A percentile compares a stretch with the other conserved stretches of the same genome.
Evolutionary conservation across 2,113 vertebrate genomes (phyloP).

Genomic region (Mirza zaza): DNA sequence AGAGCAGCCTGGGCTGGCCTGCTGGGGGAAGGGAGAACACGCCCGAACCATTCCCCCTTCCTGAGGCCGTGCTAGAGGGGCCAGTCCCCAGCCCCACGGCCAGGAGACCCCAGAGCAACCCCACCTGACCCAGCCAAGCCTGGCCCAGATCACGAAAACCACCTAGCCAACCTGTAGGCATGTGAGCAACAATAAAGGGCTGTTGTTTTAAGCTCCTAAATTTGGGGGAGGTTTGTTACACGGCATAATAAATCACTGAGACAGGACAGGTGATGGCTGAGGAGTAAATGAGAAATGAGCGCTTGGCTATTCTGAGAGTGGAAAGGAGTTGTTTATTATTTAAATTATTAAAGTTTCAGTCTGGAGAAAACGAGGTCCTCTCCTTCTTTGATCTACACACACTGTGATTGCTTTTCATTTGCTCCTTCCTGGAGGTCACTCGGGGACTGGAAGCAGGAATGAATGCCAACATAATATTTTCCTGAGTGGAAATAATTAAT

Average conservation of each 20-base stretch:
- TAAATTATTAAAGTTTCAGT: background rate
- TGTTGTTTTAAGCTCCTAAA: background rate
- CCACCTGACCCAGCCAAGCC: background rate
- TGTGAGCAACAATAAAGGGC: background rate
- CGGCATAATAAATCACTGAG: background rate
- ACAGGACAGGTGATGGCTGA: background rate
- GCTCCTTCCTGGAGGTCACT: constrained; percentile 42
- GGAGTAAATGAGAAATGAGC: background rate
- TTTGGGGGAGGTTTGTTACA: background rate
- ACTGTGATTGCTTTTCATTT: background rate
- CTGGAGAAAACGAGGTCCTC: background rate
- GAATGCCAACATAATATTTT: constrained; percentile 46
- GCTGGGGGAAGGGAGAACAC: background rate
- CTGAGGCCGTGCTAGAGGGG: too few relatives aligned
- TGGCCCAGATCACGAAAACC: background rate
- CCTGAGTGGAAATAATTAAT: constrained; percentile 78
- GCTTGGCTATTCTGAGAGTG: background rate
- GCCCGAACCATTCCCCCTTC: background rate
- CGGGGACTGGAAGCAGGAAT: constrained; percentile 38
- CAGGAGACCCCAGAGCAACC: background rate
- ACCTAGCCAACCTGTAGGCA: background rate
- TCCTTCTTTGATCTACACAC: background rate
- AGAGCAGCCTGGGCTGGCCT: background rate
- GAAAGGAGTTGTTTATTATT: background rate
- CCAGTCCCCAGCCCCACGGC: background rate